phyloP scores from a whole-genome alignment of 2,113 vertebrate species.

The Muntiacus reevesi region DNA sequence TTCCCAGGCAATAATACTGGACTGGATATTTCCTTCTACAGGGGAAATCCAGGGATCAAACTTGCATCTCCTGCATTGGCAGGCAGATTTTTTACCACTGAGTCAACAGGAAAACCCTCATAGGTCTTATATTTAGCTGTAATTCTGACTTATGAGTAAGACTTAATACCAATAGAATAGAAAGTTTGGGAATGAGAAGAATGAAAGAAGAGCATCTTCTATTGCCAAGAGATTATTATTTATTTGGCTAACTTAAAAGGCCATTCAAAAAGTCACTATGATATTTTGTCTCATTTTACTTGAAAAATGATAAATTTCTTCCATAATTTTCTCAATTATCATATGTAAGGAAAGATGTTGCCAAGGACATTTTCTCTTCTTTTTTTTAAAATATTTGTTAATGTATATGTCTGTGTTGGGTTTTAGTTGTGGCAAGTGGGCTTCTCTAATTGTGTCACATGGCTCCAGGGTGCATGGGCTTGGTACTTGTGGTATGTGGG shows the following conservation, averaged over 20 bases:
- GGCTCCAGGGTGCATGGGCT: not conserved
- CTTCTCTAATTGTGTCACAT: not conserved
- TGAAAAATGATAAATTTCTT: not conserved
- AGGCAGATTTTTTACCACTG: not conserved
- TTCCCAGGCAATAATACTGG: not conserved
- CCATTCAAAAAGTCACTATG: not conserved
- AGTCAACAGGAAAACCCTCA: not conserved
- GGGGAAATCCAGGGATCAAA: not conserved
- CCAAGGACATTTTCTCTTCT: not conserved
- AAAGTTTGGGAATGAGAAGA: not conserved
- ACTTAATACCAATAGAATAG: not conserved
- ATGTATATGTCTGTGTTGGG: not conserved
- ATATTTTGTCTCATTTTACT: not conserved
- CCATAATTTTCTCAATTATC: not conserved
- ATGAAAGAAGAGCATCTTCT: not conserved
- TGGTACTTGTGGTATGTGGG: not conserved
- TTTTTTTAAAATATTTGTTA: not conserved
- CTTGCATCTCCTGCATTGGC: not conserved
- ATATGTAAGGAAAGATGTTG: slow-evolving; percentile 22
- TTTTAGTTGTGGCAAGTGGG: not conserved
- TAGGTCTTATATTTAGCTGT: not conserved
- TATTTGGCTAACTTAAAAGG: not conserved
- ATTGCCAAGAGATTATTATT: not conserved
- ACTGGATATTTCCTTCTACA: not conserved
- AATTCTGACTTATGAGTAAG: not conserved